Evolutionary conservation across 2,797 vertebrate species (phyloP).

Genomic region (Notolepis coatsorum): DNA sequence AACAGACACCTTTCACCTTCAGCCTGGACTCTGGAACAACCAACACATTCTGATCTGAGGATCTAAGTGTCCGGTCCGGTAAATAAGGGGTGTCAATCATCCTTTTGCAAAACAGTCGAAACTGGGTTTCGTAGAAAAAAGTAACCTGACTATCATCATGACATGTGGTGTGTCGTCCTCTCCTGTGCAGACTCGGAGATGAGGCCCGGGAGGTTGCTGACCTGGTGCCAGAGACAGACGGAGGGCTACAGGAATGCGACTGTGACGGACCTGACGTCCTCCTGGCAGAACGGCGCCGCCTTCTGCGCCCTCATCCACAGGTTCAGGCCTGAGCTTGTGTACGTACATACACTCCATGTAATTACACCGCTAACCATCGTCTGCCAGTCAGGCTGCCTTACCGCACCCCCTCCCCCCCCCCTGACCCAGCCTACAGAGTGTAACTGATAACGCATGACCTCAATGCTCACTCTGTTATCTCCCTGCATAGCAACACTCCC

Average conservation of each 20-base stretch:
- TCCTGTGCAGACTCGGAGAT: slow-evolving; percentile 89
- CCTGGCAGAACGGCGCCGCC: slow-evolving; percentile 91
- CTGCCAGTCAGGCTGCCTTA: slow-evolving; percentile 4
- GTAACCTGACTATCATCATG: no score
- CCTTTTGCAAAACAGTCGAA: no score
- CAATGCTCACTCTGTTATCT: neutral
- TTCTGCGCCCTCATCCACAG: slow-evolving; percentile 95
- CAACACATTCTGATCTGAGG: no score
- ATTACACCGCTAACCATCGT: neutral
- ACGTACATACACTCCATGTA: slow-evolving; percentile 59
- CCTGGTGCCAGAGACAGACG: slow-evolving; percentile 96
- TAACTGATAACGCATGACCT: neutral
- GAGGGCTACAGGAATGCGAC: slow-evolving; percentile 89
- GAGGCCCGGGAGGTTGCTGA: slow-evolving; percentile 90
- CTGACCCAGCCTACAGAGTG: neutral
- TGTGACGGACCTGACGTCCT: slow-evolving; percentile 88
- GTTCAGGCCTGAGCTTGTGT: slow-evolving; percentile 95
- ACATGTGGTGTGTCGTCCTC: slow-evolving; percentile 10
- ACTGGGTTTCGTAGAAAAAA: no score
- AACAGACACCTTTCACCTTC: no score
- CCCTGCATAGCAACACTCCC: neutral
- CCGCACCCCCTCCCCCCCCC: no score
- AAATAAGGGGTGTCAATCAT: no score
- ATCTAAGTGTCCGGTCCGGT: no score
- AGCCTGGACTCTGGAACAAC: no score